Evolutionary conservation across 2,797 vertebrate genomes (phyloP).

Genomic region (Calcarius lapponicus): DNA sequence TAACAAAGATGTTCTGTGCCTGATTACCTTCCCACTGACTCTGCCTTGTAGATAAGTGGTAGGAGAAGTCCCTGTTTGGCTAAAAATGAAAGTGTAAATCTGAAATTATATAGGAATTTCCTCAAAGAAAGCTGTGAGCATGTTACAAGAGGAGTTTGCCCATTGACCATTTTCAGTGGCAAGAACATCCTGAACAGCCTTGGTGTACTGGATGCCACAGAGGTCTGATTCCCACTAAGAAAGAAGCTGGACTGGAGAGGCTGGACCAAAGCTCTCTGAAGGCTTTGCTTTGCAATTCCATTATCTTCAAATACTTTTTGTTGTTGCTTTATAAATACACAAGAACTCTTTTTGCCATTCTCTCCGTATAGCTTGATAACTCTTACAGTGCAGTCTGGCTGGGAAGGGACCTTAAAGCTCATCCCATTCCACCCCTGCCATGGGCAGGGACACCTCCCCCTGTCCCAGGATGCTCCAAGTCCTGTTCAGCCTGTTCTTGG

Average conservation of each 20-base stretch:
- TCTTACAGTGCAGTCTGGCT: neutral
- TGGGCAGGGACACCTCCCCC: neutral
- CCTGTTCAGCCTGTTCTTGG: fast-evolving
- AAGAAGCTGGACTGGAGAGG: neutral
- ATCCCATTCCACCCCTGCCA: fast-evolving
- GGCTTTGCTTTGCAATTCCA: neutral
- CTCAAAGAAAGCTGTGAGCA: neutral
- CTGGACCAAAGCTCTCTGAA: neutral
- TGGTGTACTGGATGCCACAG: neutral
- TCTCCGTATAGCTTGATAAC: neutral
- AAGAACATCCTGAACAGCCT: neutral
- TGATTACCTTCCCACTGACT: neutral
- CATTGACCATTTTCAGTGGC: fast-evolving
- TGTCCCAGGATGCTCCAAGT: fast-evolving
- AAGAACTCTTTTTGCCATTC: neutral
- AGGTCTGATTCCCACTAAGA: neutral
- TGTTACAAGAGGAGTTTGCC: fast-evolving
- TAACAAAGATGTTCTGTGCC: neutral
- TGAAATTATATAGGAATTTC: neutral
- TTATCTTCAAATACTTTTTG: neutral
- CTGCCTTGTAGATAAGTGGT: neutral
- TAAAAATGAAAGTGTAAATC: neutral
- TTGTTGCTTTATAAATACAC: neutral
- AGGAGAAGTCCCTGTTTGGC: neutral
- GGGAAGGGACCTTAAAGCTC: neutral